These are phyloP conservation scores for Lagopus muta DNA, from an alignment of 2,113 vertebrate genomes.

Conservation along the genomic window DNA sequence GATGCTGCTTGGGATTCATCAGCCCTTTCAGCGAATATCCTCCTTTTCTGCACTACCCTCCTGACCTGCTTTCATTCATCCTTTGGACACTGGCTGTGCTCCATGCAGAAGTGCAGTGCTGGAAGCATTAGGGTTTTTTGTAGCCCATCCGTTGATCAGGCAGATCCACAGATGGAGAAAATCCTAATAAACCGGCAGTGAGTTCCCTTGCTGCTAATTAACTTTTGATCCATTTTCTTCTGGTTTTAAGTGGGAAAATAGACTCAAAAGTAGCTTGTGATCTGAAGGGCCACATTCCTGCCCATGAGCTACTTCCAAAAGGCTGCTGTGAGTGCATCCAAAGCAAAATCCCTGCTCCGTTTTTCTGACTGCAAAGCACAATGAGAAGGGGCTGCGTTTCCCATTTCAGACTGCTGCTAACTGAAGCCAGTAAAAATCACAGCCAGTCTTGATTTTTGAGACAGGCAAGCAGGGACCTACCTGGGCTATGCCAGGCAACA, in stretches of 20 bases:
- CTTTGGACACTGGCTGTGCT: rapidly evolving
- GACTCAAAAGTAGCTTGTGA: neutral
- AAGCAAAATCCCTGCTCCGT: neutral
- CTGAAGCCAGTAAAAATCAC: neutral
- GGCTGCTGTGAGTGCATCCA: conserved; percentile 28
- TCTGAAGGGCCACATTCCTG: conserved; percentile 35
- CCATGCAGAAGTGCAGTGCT: neutral
- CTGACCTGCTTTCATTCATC: rapidly evolving
- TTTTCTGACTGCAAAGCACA: neutral
- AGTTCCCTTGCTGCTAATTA: conserved; percentile 45
- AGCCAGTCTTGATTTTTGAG: neutral
- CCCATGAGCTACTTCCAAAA: conserved; percentile 35
- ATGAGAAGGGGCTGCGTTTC: neutral
- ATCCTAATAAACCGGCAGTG: conserved; percentile 10
- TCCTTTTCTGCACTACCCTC: neutral
- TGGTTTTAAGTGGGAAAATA: conserved; percentile 25
- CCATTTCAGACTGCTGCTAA: neutral
- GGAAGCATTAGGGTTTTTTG: neutral
- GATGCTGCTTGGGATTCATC: neutral
- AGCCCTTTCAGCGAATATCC: neutral
- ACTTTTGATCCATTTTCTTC: conserved; percentile 13
- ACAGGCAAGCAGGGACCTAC: neutral
- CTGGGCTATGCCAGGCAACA: neutral
- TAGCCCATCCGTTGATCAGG: neutral
- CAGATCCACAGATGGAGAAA: neutral